Evolutionary conservation across 2,797 vertebrate species (phyloP).

Genomic region (Anas acuta): DNA sequence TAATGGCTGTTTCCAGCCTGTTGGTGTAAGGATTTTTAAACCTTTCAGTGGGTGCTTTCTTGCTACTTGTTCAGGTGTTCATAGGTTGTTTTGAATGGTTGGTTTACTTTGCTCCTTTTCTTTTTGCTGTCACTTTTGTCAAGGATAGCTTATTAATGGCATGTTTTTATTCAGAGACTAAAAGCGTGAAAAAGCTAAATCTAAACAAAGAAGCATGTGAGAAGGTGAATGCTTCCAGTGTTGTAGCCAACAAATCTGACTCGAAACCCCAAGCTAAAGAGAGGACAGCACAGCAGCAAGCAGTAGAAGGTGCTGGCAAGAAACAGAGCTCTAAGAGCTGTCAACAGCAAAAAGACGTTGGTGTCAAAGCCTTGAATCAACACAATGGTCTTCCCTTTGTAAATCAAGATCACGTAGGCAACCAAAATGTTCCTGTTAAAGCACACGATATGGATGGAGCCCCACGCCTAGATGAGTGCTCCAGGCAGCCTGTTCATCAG

Average conservation of each 20-base stretch:
- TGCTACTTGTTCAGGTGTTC: not conserved
- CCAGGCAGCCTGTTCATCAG: not conserved
- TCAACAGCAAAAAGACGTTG: conserved; percentile 2
- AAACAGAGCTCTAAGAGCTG: conserved; percentile 1
- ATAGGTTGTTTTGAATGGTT: not conserved
- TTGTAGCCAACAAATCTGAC: conserved; percentile 1
- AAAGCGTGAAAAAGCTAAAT: conserved; percentile 34
- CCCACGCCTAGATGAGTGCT: not conserved
- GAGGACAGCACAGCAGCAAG: conserved; percentile 8
- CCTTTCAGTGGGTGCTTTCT: not conserved
- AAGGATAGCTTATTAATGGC: not conserved
- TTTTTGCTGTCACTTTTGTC: not conserved
- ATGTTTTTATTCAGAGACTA: conserved; percentile 52
- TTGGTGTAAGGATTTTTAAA: not conserved
- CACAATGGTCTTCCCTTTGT: not conserved
- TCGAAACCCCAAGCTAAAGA: not conserved
- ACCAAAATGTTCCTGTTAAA: not conserved
- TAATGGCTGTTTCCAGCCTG: not conserved
- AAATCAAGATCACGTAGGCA: not conserved
- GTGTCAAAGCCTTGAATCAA: not conserved
- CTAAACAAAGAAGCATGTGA: conserved; percentile 24
- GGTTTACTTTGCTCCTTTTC: not conserved
- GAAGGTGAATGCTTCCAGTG: not conserved
- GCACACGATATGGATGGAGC: not conserved
- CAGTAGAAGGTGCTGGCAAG: not conserved